phyloP scores from a whole-genome alignment of 2,113 vertebrate genomes.

The Tricholaema leucomelas region DNA sequence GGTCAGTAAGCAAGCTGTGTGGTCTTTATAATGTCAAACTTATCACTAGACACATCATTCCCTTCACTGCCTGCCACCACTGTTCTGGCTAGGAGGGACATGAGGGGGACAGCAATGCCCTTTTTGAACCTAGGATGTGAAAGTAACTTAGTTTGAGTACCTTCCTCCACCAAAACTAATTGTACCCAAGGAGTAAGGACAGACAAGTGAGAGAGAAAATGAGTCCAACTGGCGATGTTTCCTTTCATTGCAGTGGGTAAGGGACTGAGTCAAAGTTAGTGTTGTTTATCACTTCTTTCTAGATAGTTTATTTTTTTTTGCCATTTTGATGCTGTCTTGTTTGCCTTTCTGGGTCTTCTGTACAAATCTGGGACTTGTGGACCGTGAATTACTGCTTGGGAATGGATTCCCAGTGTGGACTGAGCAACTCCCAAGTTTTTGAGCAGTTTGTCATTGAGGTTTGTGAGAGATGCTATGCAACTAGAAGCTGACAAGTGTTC shows the following conservation, averaged over 20 bases:
- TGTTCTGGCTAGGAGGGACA: background rate
- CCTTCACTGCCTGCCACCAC: too few relatives aligned
- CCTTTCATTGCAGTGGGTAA: background rate
- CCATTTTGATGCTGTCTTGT: background rate
- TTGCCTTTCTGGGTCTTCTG: background rate
- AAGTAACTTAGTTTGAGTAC: background rate
- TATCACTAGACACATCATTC: background rate
- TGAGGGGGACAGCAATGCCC: background rate
- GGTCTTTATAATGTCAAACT: background rate
- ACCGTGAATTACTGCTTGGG: background rate
- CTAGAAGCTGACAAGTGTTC: background rate
- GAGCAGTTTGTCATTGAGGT: background rate
- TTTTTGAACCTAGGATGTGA: background rate
- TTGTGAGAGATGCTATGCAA: background rate
- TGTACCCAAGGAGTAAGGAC: background rate
- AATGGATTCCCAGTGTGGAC: background rate
- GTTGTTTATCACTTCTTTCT: background rate
- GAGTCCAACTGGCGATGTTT: background rate
- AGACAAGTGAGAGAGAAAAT: background rate
- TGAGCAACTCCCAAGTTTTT: background rate
- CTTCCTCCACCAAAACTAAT: background rate
- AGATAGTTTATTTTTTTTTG: background rate
- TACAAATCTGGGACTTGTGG: background rate
- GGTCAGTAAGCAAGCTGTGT: background rate
- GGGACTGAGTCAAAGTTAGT: background rate